These are phyloP conservation scores for Venustaconcha ellipsiformis DNA, from an alignment of 1,140 invertebrate species.

Conservation along the genomic window DNA sequence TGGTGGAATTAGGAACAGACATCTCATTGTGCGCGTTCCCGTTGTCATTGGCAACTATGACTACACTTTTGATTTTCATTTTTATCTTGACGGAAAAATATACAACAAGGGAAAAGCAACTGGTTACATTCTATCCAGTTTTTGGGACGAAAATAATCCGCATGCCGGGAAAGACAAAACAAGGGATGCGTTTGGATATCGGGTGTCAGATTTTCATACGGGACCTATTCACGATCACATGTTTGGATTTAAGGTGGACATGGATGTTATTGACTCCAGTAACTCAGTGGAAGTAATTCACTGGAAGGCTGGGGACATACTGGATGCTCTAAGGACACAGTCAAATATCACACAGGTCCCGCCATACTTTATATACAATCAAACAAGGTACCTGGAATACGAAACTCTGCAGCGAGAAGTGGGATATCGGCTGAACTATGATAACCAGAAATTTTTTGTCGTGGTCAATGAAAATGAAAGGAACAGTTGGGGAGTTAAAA, in stretches of 20 bases:
- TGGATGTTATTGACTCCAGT: no score
- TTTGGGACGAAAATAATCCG: constrained; percentile 23
- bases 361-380: constrained; percentile 7
- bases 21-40: constrained; percentile 47
- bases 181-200: constrained; percentile 36
- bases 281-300: constrained; percentile 16
- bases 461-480: constrained; percentile 23
- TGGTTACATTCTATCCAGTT: constrained; percentile 34
- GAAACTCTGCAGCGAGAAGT: constrained; percentile 16
- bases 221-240: constrained; percentile 53
- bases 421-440: constrained; percentile 8
- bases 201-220: constrained; percentile 21
- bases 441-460: constrained; percentile 8
- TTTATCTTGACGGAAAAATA: constrained; percentile 43
- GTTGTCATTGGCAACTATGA: constrained; percentile 56
- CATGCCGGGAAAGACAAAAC: not conserved
- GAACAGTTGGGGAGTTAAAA: constrained; percentile 13
- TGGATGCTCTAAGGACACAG: constrained; percentile 13
- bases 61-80: constrained; percentile 59
- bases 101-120: constrained; percentile 22
- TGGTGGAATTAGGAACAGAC: constrained; percentile 39
- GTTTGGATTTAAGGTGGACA: constrained; percentile 41
- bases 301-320: constrained; percentile 10
- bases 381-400: constrained; percentile 5
- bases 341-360: constrained; percentile 12